Evolutionary conservation across 2,888 invertebrate genomes (phyloP), one percentile per base, ranked within the genome.

Genomic region (Andrena flavipes): DNA sequence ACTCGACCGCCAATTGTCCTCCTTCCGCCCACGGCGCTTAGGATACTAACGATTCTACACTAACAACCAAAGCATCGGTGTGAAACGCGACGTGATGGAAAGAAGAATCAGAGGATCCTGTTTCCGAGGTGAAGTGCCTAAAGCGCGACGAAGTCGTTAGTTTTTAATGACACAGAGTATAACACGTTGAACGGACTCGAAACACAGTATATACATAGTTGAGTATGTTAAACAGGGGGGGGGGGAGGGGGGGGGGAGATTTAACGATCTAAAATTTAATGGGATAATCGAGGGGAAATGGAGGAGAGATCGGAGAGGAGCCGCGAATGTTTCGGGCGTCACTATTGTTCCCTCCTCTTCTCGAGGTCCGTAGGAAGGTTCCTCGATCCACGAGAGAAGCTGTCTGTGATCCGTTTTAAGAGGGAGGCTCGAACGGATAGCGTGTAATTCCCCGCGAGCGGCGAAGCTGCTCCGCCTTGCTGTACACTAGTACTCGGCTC

Each of bases 61-160:
- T 81, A 81, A 88, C 84, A 88, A 89, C 86, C 90, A 89, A 90
- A 89, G 88, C 77, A 82, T 80, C 84, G 65, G 65, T 74, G 63
- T 80, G 67, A 70, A 48, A 13, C 20, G 48, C 13, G 30, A 62
- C 62, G 62, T 30, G 23, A 68, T 33, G 54, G 78, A 76, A 54
- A 42, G 35, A 62, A 48, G 80, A 67, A 78, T 82, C 67, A 74
- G 51, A 23, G 67, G 76, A 74, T 82, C 85, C 75, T 82, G 65
- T 87, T 89, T 84, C 82, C 80, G 63, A 71, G 76, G 76, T 85
- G 89, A 92, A 92, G 92, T 92, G 92, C 91, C 92, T 92, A 91
- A 91, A 89, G 60, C 81, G 74, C 80, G 83, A 87, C 79, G 67
- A 78, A 84, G 77, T 80, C 84, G 88, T 89, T 90, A 86, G 82